Evolutionary conservation across 2,113 vertebrate genomes (phyloP).

Genomic region (Rhinogobius similis): DNA sequence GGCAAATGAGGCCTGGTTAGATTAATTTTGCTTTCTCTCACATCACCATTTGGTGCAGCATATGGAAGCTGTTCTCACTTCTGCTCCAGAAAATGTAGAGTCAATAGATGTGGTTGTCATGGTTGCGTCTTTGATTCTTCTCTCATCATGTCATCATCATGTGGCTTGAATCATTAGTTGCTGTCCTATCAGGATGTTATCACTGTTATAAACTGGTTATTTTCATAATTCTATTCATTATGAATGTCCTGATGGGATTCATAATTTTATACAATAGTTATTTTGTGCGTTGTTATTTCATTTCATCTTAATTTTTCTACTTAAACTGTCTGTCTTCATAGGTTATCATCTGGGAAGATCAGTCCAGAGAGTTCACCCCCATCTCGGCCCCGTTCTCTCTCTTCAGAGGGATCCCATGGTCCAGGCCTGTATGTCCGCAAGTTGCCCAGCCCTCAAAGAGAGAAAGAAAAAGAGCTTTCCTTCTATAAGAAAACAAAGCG

Average conservation of each 20-base stretch:
- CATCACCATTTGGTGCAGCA: constrained; percentile 63
- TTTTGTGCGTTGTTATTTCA: background rate
- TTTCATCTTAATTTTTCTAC: background rate
- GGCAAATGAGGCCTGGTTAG: constrained; percentile 68
- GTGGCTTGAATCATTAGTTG: constrained; percentile 54
- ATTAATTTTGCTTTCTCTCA: constrained; percentile 59
- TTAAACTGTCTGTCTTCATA: constrained; percentile 65
- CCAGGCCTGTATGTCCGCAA: constrained; percentile 88
- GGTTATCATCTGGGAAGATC: constrained; percentile 97
- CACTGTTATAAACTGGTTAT: constrained; percentile 38
- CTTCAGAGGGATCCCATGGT: constrained; percentile 86
- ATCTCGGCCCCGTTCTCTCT: constrained; percentile 89
- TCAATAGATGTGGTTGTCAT: constrained; percentile 60
- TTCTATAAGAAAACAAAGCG: constrained; percentile 98
- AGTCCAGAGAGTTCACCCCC: constrained; percentile 96
- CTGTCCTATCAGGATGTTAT: constrained; percentile 45
- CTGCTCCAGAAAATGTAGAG: constrained; percentile 51
- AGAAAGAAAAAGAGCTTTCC: constrained; percentile 89
- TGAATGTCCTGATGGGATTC: constrained; percentile 32
- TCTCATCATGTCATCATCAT: constrained; percentile 62
- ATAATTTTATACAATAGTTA: constrained; percentile 1
- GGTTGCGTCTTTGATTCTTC: constrained; percentile 52
- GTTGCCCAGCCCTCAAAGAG: constrained; percentile 89
- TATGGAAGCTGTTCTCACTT: constrained; percentile 58
- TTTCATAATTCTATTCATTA: constrained; percentile 47